phyloP scores from a whole-genome alignment of 1,140 invertebrate species.

The Homarus americanus region DNA sequence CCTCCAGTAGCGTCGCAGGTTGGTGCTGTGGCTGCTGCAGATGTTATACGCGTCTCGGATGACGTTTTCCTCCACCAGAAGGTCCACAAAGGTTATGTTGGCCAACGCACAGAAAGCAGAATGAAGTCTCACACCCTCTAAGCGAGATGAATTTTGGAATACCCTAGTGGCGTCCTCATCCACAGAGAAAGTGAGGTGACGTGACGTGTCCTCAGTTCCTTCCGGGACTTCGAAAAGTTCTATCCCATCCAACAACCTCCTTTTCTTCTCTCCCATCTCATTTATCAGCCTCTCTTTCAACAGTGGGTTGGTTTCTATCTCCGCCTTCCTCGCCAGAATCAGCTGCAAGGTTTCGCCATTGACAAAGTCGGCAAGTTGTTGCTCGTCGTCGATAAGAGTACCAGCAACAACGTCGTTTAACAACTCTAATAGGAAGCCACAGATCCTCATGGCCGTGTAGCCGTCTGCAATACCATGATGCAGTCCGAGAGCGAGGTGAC shows the following conservation, averaged over 20 bases:
- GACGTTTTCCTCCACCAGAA: background rate
- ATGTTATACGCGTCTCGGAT: background rate
- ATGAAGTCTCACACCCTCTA: background rate
- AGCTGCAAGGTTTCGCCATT: background rate
- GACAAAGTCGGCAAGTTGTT: background rate
- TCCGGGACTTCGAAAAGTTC: background rate
- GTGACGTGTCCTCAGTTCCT: background rate
- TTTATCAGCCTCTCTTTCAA: background rate
- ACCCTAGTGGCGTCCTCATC: background rate
- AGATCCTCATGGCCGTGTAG: conserved; percentile 10
- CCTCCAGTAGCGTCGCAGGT: conserved; percentile 17
- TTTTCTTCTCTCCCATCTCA: background rate
- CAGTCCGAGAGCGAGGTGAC: background rate
- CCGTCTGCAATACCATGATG: conserved; percentile 22
- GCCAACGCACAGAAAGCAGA: conserved; percentile 22
- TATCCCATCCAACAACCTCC: background rate
- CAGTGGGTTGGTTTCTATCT: background rate
- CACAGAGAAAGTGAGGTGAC: background rate
- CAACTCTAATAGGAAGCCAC: background rate
- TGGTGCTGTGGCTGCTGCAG: background rate
- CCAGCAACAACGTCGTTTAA: background rate
- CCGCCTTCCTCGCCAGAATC: background rate
- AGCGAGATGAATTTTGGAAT: background rate
- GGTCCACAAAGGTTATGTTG: conserved; percentile 12
- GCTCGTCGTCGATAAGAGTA: background rate